phyloP scores from a whole-genome alignment of 2,113 vertebrate species.

The Heptranchias perlo region DNA sequence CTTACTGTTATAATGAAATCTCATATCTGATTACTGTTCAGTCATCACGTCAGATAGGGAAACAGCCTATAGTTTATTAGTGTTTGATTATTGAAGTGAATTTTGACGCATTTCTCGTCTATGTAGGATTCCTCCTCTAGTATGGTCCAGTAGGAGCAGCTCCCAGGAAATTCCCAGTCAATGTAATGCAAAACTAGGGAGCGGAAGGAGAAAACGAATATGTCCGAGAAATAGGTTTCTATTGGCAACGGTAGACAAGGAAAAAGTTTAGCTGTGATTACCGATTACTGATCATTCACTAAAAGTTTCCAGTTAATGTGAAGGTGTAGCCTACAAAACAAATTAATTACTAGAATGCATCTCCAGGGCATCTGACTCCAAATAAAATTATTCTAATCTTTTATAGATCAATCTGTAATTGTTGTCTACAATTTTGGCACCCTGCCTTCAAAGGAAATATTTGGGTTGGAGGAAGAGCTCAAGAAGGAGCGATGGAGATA shows the following conservation, averaged over 20 bases:
- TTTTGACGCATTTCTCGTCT: no score
- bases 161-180: not conserved
- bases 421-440: not conserved
- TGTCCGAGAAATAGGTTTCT: not conserved
- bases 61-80: no score
- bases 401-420: not conserved
- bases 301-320: not conserved
- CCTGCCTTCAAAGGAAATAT: not conserved
- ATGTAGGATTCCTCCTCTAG: no score
- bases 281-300: not conserved
- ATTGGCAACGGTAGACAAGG: not conserved
- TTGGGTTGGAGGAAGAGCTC: not conserved
- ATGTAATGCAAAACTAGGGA: not conserved
- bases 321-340: not conserved
- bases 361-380: not conserved
- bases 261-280: not conserved
- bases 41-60: no score
- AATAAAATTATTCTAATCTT: not conserved
- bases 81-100: no score
- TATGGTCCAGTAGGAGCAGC: not conserved
- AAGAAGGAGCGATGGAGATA: not conserved
- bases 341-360: not conserved
- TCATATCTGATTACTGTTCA: no score
- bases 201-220: not conserved
- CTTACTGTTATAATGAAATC: no score